phyloP scores from a whole-genome alignment of 2,113 vertebrate genomes.

The Amia ocellicauda region DNA sequence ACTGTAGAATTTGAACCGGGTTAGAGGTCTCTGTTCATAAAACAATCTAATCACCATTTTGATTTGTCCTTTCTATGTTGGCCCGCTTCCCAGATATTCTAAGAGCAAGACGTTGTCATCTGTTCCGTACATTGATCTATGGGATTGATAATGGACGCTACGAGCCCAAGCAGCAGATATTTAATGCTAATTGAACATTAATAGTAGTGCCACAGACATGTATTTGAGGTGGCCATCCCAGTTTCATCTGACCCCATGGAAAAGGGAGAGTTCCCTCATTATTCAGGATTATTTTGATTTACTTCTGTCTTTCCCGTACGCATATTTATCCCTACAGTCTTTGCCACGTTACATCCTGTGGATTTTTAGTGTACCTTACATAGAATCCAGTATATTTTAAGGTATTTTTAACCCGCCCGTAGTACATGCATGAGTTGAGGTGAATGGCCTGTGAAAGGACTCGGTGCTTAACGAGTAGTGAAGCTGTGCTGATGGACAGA shows the following conservation, averaged over 20 bases:
- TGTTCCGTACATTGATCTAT: conserved; percentile 23
- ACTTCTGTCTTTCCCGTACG: too few species aligned
- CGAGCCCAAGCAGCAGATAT: conserved; percentile 36
- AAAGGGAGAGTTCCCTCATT: too few species aligned
- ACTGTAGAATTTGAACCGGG: too few species aligned
- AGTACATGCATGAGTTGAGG: too few species aligned
- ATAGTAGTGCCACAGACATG: conserved; percentile 37
- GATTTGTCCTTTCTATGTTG: conserved; percentile 19
- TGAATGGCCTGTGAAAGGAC: conserved; percentile 17
- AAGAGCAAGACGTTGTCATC: conserved; percentile 38
- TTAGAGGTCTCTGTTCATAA: conserved; percentile 17
- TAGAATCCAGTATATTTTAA: too few species aligned
- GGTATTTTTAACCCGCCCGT: too few species aligned
- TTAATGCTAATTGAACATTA: conserved; percentile 54
- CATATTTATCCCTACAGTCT: too few species aligned
- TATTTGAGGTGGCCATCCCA: conserved; percentile 42
- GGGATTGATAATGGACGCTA: conserved; percentile 46
- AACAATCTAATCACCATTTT: conserved; percentile 13
- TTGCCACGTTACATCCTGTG: too few species aligned
- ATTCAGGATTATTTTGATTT: too few species aligned
- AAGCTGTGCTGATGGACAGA: conserved; percentile 55
- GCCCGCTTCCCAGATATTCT: conserved; percentile 32
- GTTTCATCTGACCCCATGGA: too few species aligned
- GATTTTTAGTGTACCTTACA: too few species aligned
- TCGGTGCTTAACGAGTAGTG: conserved; percentile 58